Conservation (phyloP, 1,140 invertebrate species). For the Diachasmimorpha longicaudata region DNA sequence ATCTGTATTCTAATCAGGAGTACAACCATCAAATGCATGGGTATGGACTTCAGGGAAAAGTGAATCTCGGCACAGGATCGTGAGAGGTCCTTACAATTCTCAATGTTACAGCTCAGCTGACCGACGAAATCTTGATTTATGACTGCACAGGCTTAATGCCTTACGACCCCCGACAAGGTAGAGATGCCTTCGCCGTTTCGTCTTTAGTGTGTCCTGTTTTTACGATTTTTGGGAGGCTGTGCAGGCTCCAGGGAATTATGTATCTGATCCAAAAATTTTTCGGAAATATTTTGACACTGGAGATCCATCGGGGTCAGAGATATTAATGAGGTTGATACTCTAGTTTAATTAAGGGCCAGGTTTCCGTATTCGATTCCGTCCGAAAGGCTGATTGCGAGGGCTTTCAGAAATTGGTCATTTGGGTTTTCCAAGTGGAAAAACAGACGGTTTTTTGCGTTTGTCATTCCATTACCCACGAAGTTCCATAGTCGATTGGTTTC, state of each 20-base stretch:
- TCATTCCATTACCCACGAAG: no score
- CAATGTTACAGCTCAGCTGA: background rate
- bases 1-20: slow-evolving; percentile 20
- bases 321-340: no score
- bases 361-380: no score
- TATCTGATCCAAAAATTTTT: slow-evolving; percentile 34
- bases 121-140: slow-evolving; percentile 46
- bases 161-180: slow-evolving; percentile 46
- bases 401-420: no score
- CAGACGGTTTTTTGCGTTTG: no score
- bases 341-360: no score
- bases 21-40: slow-evolving; percentile 16
- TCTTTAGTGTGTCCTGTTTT: background rate
- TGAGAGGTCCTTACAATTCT: background rate
- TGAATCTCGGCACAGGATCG: background rate
- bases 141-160: slow-evolving; percentile 39
- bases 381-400: no score
- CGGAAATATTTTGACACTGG: slow-evolving; percentile 53
- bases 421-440: no score
- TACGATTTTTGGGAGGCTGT: background rate
- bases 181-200: slow-evolving; percentile 16
- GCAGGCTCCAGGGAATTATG: background rate
- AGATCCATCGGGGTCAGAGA: background rate
- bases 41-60: slow-evolving; percentile 14
- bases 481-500: no score